Evolutionary conservation across 2,888 invertebrate species (phyloP).

Genomic region (Hyposoter didymator): DNA sequence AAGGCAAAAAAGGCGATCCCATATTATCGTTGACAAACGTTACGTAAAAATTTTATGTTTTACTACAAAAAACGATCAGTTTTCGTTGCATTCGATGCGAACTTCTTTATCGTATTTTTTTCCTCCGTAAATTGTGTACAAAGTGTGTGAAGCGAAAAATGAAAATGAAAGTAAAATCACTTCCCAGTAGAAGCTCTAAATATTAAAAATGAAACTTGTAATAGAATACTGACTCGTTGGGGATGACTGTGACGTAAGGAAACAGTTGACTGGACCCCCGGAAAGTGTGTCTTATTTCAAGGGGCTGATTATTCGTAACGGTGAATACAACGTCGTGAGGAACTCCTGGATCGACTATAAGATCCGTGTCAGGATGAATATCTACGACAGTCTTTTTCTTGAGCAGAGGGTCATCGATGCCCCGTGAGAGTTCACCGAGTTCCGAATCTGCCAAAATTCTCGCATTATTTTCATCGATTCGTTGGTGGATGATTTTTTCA

Average conservation of each 20-base stretch:
- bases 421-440: slow-evolving; percentile 71
- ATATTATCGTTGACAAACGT: too few relatives aligned
- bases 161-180: background rate
- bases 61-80: too few relatives aligned
- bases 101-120: too few relatives aligned
- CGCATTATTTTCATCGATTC: slow-evolving; percentile 23
- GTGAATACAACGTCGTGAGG: slow-evolving; percentile 87
- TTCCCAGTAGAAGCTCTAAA: background rate
- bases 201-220: background rate
- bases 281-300: slow-evolving; percentile 86
- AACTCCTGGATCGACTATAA: slow-evolving; percentile 76
- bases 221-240: slow-evolving; percentile 84
- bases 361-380: slow-evolving; percentile 67
- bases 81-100: too few relatives aligned
- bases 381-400: slow-evolving; percentile 54
- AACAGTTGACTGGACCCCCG: slow-evolving; percentile 86
- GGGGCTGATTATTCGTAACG: slow-evolving; percentile 89
- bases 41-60: too few relatives aligned
- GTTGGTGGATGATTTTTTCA: background rate
- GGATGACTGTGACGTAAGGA: slow-evolving; percentile 86
- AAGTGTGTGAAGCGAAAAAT: too few relatives aligned
- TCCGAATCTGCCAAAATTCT: slow-evolving; percentile 57
- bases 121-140: too few relatives aligned
- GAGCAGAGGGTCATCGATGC: slow-evolving; percentile 46
- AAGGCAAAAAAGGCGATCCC: too few relatives aligned